Conservation (phyloP, 2,888 invertebrate genomes). For the Nyleta sp. region DNA sequence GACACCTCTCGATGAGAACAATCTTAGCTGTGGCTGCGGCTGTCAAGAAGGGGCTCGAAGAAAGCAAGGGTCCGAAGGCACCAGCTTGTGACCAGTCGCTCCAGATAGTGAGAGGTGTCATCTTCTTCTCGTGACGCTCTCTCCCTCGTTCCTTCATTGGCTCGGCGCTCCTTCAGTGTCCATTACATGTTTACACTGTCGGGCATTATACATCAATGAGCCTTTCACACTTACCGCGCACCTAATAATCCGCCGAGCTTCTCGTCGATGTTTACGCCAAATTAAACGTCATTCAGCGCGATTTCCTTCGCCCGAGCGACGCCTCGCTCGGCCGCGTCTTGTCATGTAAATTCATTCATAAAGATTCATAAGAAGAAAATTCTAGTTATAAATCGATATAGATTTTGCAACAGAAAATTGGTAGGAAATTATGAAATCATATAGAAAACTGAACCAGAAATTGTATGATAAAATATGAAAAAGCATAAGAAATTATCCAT, state of each 20-base stretch:
- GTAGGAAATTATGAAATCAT: too few species aligned
- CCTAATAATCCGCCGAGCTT: conserved; percentile 48
- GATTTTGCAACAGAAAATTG: too few species aligned
- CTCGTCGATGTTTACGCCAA: conserved; percentile 23
- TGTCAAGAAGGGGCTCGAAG: conserved; percentile 61
- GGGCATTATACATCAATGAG: conserved; percentile 49
- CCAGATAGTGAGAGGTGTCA: conserved; percentile 62
- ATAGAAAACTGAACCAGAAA: too few species aligned
- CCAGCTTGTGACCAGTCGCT: conserved; percentile 64
- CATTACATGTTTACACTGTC: conserved; percentile 63
- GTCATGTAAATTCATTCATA: too few species aligned
- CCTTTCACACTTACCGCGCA: conserved; percentile 53
- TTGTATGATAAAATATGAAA: too few species aligned
- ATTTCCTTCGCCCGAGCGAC: too few species aligned
- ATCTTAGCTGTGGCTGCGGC: conserved; percentile 64
- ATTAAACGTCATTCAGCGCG: conserved; percentile 13
- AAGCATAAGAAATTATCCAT: too few species aligned
- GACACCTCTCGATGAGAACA: conserved; percentile 69
- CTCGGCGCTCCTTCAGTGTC: conserved; percentile 55
- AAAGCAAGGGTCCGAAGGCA: conserved; percentile 56
- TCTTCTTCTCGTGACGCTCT: conserved; percentile 48
- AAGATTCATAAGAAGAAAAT: too few species aligned
- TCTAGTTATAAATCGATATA: too few species aligned
- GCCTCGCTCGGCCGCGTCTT: too few species aligned
- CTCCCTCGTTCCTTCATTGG: conserved; percentile 55